These are phyloP conservation scores for Thelaira solivaga DNA, from an alignment of 2,888 invertebrate species.

Conservation along the genomic window DNA sequence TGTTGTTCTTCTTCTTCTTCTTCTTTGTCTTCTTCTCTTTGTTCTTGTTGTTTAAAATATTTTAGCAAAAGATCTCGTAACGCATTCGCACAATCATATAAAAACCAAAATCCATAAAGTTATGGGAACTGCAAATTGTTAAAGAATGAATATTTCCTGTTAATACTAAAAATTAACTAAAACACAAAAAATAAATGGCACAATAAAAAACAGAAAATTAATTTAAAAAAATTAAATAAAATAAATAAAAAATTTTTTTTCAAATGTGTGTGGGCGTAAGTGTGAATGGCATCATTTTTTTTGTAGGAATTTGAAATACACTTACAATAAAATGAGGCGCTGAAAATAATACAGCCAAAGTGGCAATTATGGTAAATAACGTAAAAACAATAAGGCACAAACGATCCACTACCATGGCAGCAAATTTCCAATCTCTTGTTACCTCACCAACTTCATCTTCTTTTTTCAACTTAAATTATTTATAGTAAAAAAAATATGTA, in stretches of 20 bases:
- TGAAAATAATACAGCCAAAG: constrained; percentile 95
- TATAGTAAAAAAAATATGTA: constrained; percentile 6
- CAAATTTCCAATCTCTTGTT: constrained; percentile 99
- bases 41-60: constrained; percentile 33
- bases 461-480: constrained; percentile 83
- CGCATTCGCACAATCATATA: constrained; percentile 43
- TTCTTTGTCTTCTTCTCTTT: constrained; percentile 44
- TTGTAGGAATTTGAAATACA: constrained; percentile 39
- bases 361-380: constrained; percentile 97
- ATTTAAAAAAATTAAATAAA: not conserved
- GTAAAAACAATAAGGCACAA: constrained; percentile 99
- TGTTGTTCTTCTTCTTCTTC: constrained; percentile 18
- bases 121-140: constrained; percentile 70
- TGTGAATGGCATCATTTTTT: constrained; percentile 10
- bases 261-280: too few species aligned
- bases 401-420: constrained; percentile 99
- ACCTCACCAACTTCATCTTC: constrained; percentile 95
- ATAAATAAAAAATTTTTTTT: not conserved
- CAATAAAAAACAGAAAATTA: not conserved
- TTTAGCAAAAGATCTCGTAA: constrained; percentile 54
- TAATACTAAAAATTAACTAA: not conserved
- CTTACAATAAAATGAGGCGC: constrained; percentile 95
- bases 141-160: constrained; percentile 1
- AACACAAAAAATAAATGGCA: not conserved
- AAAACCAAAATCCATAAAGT: constrained; percentile 56